Base-by-base conservation (phyloP, 2,888 invertebrate species). In the Tetranychus piercei region DNA sequence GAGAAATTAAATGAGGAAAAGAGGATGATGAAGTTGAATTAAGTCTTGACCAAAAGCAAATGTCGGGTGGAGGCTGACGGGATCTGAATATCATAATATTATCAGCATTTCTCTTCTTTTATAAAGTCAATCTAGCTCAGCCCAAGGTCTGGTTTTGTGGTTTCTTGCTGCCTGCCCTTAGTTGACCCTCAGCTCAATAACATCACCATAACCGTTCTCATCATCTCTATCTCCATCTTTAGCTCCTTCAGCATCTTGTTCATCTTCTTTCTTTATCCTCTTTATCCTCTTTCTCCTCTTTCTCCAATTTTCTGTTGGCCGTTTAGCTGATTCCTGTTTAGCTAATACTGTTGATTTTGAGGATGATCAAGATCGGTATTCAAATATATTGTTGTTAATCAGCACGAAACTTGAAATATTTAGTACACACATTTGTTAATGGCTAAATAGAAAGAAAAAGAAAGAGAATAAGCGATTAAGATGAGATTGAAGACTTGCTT, bases 71-170 rank as follows among this genome's bases (percentile, higher is more conserved):
- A 55, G 55, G 55, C 15, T 55, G 55, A 55, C 55, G 15, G 15
- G 6, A 55, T 9, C 1, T 55, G 55, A 55, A 55, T 55, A 55
- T 55, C 3, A 55, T 55, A 55, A 15, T 15, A 55, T 55, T 15
- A 9, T 55, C 55, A 55, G 9, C 55, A 15, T 55, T 55, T 15
- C 15, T 55, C 55, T 15, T 55, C 55, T 55, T 15, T 55, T 55
- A 15, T 55, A 15, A 55, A 15, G 9, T 7, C 15, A 55, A 15
- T 55, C 15, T 55, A 55, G 15, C 55, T 55, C 55, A 55, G 55
- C 55, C 55, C 55, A 55, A 55, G 55, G 55, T 55, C 55, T 55
- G 55, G 55, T 55, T 55, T 55, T 55, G 55, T 55, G 55, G 55
- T 55, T 55, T 15, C 55, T 55, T 55, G 15, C 3, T 15, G 55